Evolutionary conservation across 1,140 invertebrate species (phyloP), one percentile per base, ranked within the genome.

Genomic region (Chymomyza costata): DNA sequence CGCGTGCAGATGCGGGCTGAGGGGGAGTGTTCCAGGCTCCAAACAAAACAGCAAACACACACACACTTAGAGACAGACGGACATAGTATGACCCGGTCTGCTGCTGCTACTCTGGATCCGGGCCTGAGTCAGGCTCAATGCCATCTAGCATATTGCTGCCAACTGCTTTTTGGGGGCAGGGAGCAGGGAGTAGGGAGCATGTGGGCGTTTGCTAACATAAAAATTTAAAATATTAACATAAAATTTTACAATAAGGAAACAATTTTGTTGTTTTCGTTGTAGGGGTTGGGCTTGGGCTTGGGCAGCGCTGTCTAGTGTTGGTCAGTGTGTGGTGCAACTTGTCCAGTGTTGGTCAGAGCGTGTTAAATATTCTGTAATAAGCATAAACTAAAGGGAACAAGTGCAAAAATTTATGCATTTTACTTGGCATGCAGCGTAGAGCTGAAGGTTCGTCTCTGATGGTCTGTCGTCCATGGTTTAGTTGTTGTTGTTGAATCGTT

Each of bases 171-270:
- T 55, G 19, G 32, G 15, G 21, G 8, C 21, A 25, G 8, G 21
- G 8, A 25, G 21, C 21, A 25, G 21, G 21, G 3, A 25, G 21
- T 25, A 5, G 21, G 3, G 21, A 25, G 21, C 8, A 8, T 25
- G 21, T 8, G 21, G 3, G 3, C 8, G 21, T 25, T 25, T 25
- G 54, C 40, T 46, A 30, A 40, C 49, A 56, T 57, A 44, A 50
- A 65, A 65, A 59, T 65, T 65, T 65, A 40, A 65, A 65, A 65
- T 65, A 65, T 65, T 65, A 65, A 65, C 62, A 65, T 65, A 65
- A 53, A 65, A 65, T 65, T 59, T 44, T 58, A 53, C 63, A 65
- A 65, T 65, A 53, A 65, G 63, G 63, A 63, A 65, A 65, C 47
- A 52, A 65, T 65, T 65, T 56, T 14, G 21, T 53, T 41, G 51